These are phyloP conservation scores for Tribolium castaneum DNA, from an alignment of 1,140 invertebrate species.

Conservation along the genomic window DNA sequence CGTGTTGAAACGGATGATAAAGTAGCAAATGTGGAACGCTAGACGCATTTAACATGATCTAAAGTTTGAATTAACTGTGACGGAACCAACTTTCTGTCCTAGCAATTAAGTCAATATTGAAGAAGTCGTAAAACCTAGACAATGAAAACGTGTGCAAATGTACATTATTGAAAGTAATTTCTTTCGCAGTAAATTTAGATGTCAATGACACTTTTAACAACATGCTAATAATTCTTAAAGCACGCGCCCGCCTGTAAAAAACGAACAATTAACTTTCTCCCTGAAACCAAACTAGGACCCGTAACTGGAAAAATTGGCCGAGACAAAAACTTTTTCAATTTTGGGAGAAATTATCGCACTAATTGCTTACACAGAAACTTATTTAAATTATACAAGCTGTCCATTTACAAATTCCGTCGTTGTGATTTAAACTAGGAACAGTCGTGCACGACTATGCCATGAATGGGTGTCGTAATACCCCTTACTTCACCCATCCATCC, in stretches of 20 bases:
- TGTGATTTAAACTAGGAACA: not conserved
- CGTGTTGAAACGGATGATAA: not conserved
- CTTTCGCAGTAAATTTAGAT: not conserved
- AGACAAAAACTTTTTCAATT: too few species aligned
- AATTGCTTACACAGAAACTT: too few species aligned
- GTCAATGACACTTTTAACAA: constrained; percentile 3
- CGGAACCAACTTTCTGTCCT: not conserved
- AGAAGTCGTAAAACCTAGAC: not conserved
- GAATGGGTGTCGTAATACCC: constrained; percentile 4
- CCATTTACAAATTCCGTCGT: not conserved
- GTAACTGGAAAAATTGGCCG: too few species aligned
- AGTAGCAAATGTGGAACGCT: not conserved
- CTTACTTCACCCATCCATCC: constrained; percentile 21
- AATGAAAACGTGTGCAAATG: not conserved
- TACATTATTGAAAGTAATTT: not conserved
- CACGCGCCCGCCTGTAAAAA: not conserved
- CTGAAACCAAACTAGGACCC: too few species aligned
- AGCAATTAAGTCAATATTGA: not conserved
- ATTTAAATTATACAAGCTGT: too few species aligned
- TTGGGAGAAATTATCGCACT: too few species aligned
- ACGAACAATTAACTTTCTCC: constrained; percentile 13
- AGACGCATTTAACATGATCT: not conserved
- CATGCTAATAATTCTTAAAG: not conserved
- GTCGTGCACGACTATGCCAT: constrained; percentile 18
- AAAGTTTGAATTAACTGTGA: not conserved